Percentiles rank a stretch among this genome's conserved stretches.
phyloP scores from a whole-genome alignment of 2,888 invertebrate genomes.

The Syrista parreyssii region DNA sequence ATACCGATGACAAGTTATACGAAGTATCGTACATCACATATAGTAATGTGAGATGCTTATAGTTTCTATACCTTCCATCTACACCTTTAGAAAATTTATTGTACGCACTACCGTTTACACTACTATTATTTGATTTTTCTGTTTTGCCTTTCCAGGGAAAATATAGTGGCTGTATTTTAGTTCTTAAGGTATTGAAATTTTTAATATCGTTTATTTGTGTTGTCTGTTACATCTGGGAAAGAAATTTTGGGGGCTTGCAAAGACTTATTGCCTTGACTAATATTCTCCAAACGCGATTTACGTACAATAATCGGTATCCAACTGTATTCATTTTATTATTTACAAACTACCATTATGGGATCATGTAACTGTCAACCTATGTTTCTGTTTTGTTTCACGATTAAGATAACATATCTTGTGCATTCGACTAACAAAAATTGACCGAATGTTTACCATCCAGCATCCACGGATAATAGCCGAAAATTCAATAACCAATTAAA shows the following conservation, averaged over 20 bases:
- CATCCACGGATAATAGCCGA: background rate
- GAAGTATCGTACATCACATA: background rate
- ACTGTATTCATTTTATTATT: background rate
- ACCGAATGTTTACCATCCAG: background rate
- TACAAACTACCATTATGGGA: background rate
- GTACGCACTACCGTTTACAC: background rate
- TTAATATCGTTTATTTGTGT: constrained; percentile 43
- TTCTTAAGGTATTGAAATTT: constrained; percentile 55
- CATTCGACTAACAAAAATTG: background rate
- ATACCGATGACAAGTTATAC: background rate
- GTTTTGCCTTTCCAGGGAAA: constrained; percentile 57
- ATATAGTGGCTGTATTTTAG: constrained; percentile 55
- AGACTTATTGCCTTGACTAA: background rate
- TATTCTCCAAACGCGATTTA: background rate
- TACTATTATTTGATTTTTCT: constrained; percentile 18
- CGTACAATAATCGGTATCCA: background rate
- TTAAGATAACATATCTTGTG: background rate
- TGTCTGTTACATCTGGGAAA: constrained; percentile 25
- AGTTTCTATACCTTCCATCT: background rate
- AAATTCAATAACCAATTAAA: background rate
- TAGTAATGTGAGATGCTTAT: background rate
- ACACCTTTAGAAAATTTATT: background rate
- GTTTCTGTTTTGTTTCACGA: background rate
- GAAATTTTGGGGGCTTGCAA: background rate
- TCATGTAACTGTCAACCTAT: background rate